These are phyloP conservation scores for Champsocephalus gunnari DNA, from an alignment of 2,797 vertebrate genomes.

Conservation along the genomic window DNA sequence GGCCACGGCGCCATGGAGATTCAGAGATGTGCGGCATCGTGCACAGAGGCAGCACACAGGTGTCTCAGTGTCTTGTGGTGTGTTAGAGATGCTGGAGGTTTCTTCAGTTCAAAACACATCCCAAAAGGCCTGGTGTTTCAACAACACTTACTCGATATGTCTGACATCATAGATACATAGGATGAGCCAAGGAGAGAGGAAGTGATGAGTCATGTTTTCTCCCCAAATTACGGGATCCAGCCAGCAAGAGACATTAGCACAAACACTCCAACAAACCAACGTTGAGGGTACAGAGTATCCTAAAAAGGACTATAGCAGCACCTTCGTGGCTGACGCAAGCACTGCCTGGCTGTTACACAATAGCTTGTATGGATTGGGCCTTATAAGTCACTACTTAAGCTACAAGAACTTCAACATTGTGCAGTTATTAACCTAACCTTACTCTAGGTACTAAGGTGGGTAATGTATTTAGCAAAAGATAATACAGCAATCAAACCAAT, in stretches of 20 bases:
- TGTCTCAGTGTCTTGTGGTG: slow-evolving; percentile 5
- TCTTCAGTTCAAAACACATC: slow-evolving; percentile 22
- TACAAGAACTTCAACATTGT: too few species aligned
- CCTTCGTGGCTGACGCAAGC: background rate
- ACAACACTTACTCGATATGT: slow-evolving; percentile 48
- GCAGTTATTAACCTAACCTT: background rate
- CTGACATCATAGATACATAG: slow-evolving; percentile 59
- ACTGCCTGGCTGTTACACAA: slow-evolving; percentile 3
- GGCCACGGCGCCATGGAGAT: too few species aligned
- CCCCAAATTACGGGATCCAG: slow-evolving; percentile 21
- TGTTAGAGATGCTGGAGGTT: slow-evolving; percentile 28
- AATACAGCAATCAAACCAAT: too few species aligned
- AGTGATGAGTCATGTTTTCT: slow-evolving; percentile 67
- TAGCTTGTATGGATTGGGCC: background rate
- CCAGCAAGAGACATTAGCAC: slow-evolving; percentile 23
- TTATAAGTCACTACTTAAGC: background rate
- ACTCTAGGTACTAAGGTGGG: too few species aligned
- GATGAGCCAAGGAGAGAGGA: slow-evolving; percentile 39
- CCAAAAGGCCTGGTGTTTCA: slow-evolving; percentile 44
- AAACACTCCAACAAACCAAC: slow-evolving; percentile 43
- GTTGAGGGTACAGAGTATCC: slow-evolving; percentile 25
- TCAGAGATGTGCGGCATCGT: background rate
- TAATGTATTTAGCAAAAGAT: too few species aligned
- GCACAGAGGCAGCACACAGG: background rate
- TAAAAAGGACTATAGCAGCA: background rate